Evolutionary conservation across 2,888 invertebrate genomes (phyloP).

Genomic region (Phalera bucephala): DNA sequence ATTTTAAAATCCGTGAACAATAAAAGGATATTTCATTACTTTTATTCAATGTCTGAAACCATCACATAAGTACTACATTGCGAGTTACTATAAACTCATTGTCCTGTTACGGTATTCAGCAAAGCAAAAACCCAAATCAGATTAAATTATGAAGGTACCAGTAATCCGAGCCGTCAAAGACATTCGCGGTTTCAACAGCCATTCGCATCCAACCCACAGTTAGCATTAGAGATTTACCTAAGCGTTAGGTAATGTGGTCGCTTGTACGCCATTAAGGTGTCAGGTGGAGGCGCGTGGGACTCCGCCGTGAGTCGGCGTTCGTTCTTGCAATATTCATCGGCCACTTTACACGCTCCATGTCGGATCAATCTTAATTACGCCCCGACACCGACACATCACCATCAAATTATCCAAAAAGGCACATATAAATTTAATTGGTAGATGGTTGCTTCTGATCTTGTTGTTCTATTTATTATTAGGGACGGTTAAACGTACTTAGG

Average conservation of each 20-base stretch:
- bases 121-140: too few species aligned
- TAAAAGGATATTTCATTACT: too few species aligned
- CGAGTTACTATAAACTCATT: too few species aligned
- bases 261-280: slow-evolving; percentile 27
- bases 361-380: slow-evolving; percentile 46
- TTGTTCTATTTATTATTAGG: too few species aligned
- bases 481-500: too few species aligned
- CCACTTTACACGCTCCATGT: slow-evolving; percentile 58
- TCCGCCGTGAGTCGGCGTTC: slow-evolving; percentile 53
- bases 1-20: too few species aligned
- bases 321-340: slow-evolving; percentile 71
- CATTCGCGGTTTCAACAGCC: neutral
- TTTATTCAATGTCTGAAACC: too few species aligned
- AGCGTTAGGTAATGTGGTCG: slow-evolving; percentile 13
- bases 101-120: too few species aligned
- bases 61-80: too few species aligned
- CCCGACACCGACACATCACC: slow-evolving; percentile 26
- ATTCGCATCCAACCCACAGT: neutral
- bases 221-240: slow-evolving; percentile 7
- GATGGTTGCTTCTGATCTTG: too few species aligned
- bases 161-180: neutral
- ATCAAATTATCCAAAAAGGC: slow-evolving; percentile 15
- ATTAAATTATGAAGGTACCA: neutral
- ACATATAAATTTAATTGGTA: neutral
- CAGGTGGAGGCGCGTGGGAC: slow-evolving; percentile 32